Evolutionary conservation across 2,113 vertebrate genomes (phyloP).

Genomic region (Cinclus cinclus): DNA sequence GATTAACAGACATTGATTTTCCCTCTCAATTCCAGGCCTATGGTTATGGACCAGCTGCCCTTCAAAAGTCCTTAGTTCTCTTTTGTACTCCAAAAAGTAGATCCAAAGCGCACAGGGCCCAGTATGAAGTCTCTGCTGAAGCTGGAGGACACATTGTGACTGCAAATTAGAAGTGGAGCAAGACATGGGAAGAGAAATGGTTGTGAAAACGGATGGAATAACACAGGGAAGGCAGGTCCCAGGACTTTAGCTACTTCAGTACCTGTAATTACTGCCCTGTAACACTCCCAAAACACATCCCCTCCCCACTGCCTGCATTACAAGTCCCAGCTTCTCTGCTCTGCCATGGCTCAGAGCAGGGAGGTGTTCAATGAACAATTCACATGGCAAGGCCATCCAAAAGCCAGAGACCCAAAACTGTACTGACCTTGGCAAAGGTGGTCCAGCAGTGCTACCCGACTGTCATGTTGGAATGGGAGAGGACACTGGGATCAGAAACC

Average conservation of each 20-base stretch:
- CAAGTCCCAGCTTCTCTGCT: neutral
- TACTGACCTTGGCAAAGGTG: neutral
- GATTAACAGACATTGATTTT: neutral
- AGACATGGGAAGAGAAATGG: neutral
- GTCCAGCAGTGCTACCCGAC: neutral
- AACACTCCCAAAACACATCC: neutral
- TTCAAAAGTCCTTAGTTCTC: neutral
- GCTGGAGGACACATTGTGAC: neutral
- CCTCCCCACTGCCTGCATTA: neutral
- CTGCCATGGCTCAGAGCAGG: neutral
- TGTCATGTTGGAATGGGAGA: rapidly evolving
- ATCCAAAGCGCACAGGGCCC: neutral
- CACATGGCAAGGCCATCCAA: neutral
- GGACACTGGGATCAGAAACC: neutral
- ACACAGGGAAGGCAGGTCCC: neutral
- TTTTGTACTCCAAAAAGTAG: neutral
- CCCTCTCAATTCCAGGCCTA: neutral
- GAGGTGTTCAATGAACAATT: neutral
- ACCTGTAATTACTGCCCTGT: neutral
- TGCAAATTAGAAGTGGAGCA: neutral
- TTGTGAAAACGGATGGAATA: neutral
- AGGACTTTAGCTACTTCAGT: neutral
- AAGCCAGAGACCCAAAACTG: neutral
- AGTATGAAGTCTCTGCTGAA: neutral
- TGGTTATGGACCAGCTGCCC: neutral